Evolutionary conservation across 2,113 vertebrate genomes (phyloP), one percentile per base, ranked within the genome.

Genomic region (Elaphurus davidianus): DNA sequence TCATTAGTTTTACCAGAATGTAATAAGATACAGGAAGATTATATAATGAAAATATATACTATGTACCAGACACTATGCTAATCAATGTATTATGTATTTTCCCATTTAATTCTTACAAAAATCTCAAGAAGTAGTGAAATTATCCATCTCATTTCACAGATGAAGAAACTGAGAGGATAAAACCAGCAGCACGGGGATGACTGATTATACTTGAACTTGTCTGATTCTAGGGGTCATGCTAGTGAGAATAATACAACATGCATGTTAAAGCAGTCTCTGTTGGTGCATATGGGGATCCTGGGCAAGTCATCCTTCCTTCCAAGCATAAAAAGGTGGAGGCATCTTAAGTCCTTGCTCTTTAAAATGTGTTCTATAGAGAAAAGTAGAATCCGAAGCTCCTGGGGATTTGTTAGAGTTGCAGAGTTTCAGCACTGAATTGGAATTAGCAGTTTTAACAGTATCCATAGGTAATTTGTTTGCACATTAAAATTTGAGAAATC

Each of bases 251-350:
- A 91, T 5, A 30, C 15, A 28, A 25, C 52, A 55, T 5, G 36
- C 2, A 15, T 40, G 9, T 57, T n/a, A 91, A 87, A 45, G 3
- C 21, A 50, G 8, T 59, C 13, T 90, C 33, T 71, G 36, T 16
- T 0, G 30, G 52, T 3, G 16, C 4, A 28, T 14, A 2, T 6
- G 10, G 7, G 5, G 36, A 74, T 40, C 19, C 27, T 81, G 43
- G 25, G n/a, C 12, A 40, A 23, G 0, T 11, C 16, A 12, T 6
- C 19, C 15, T 85, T 67, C 40, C n/a, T 59, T 17, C 40, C 27
- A n/a, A 28, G 13, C 1, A 10, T 33, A 25, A 36, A 59, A 23
- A 2, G 0, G 28, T 33, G 6, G 3, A 28, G 50, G 13, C 0
- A 54, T 86, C 84, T 87, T 45, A 90, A 13, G 33, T 84, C 27